Conservation (phyloP, 1,140 invertebrate genomes). For the Meloidogyne chitwoodi region DNA sequence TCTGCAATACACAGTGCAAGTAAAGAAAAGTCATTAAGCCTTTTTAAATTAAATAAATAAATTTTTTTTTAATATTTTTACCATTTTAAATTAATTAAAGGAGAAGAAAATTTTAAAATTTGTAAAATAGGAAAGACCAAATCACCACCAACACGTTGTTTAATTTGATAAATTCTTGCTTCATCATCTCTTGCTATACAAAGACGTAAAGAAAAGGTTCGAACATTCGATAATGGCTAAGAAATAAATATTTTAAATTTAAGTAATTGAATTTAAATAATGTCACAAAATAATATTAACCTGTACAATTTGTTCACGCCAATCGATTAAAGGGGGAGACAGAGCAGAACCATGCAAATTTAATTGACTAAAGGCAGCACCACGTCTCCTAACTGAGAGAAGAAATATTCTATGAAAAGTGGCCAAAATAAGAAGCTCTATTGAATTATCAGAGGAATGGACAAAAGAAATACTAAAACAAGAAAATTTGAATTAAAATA, state of each 20-base stretch:
- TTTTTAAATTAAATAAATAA: not conserved
- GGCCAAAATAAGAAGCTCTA: slow-evolving; percentile 74
- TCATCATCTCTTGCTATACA: slow-evolving; percentile 16
- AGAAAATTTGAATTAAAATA: slow-evolving; percentile 66
- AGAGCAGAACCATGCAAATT: slow-evolving; percentile 20
- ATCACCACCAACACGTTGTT: not conserved
- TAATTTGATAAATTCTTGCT: slow-evolving; percentile 27
- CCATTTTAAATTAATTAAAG: slow-evolving; percentile 31
- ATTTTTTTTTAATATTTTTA: not conserved
- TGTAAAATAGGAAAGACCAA: slow-evolving; percentile 16
- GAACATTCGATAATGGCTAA: not conserved
- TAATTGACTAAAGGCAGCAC: slow-evolving; percentile 29
- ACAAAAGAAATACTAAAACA: slow-evolving; percentile 20
- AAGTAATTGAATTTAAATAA: too few species aligned
- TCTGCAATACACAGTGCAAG: not conserved
- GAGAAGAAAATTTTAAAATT: slow-evolving; percentile 1
- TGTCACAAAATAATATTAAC: not conserved
- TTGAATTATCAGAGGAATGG: slow-evolving; percentile 3
- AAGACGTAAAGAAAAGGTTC: not conserved
- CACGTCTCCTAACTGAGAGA: slow-evolving; percentile 5
- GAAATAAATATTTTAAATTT: too few species aligned
- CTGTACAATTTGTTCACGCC: slow-evolving; percentile 9
- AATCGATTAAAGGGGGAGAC: slow-evolving; percentile 13
- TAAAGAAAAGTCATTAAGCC: slow-evolving; percentile 7
- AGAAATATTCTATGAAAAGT: slow-evolving; percentile 76